Evolutionary conservation across 1,140 invertebrate genomes (phyloP).

Genomic region (Drosophila nebulosa): DNA sequence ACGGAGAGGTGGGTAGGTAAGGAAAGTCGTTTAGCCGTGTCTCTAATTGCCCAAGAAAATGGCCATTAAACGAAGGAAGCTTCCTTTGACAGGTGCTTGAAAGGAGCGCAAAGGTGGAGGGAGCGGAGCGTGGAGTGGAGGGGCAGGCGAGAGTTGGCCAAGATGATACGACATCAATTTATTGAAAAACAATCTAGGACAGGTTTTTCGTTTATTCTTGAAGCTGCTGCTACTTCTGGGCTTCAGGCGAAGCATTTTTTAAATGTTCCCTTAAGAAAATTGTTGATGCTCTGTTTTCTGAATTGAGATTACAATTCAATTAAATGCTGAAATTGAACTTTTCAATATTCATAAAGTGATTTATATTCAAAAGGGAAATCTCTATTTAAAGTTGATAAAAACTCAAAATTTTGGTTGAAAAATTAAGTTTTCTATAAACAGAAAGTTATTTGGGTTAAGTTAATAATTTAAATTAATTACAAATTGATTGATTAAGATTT

Average conservation of each 20-base stretch:
- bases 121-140: background rate
- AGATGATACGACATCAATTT: constrained; percentile 38
- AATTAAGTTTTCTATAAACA: no score
- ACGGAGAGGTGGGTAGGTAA: background rate
- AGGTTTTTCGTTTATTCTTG: background rate
- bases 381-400: no score
- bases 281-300: background rate
- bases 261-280: constrained; percentile 1
- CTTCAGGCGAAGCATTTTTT: background rate
- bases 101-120: constrained; percentile 2
- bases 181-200: constrained; percentile 63
- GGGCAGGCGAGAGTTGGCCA: constrained; percentile 17
- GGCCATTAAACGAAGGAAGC: constrained; percentile 25
- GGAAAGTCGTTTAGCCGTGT: constrained; percentile 40
- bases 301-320: background rate
- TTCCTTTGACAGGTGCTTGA: constrained; percentile 27
- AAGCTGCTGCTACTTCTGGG: background rate
- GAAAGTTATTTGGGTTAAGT: no score
- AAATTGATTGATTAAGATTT: no score
- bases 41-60: constrained; percentile 61
- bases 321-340: background rate
- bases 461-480: no score
- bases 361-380: no score
- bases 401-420: no score
- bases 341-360: no score